These are phyloP conservation scores for Phalacrocorax aristotelis DNA, from an alignment of 2,113 vertebrate species.

Conservation along the genomic window DNA sequence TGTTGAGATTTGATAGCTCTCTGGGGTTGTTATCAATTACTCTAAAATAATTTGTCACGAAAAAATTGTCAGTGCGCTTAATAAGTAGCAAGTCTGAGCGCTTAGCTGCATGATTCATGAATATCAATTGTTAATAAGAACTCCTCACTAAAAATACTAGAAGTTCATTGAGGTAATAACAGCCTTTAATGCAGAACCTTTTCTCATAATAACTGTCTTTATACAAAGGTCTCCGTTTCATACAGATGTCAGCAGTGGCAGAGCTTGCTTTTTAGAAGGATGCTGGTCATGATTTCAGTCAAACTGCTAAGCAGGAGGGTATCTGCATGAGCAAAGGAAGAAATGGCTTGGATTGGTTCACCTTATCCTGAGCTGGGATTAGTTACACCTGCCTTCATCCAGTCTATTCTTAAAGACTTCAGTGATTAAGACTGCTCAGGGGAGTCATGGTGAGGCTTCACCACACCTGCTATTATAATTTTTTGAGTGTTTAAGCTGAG, in stretches of 20 bases:
- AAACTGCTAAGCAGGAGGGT: neutral
- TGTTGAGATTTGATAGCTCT: constrained; percentile 43
- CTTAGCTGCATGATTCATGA: constrained; percentile 50
- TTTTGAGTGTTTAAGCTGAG: neutral
- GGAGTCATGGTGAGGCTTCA: neutral
- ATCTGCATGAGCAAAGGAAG: neutral
- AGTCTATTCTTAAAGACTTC: neutral
- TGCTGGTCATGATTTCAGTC: neutral
- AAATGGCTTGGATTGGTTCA: neutral
- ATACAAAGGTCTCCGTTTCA: neutral
- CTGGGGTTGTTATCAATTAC: constrained; percentile 50
- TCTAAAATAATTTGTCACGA: constrained; percentile 44
- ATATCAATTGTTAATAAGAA: constrained; percentile 49
- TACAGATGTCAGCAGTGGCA: neutral
- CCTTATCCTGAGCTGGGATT: neutral
- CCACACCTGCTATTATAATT: neutral
- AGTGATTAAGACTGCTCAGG: neutral
- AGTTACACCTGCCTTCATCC: neutral
- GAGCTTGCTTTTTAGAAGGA: neutral
- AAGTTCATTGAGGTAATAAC: constrained; percentile 43
- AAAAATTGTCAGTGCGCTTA: constrained; percentile 30
- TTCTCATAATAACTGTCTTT: neutral
- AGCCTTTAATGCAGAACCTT: constrained; percentile 38
- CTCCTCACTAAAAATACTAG: constrained; percentile 51
- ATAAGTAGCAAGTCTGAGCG: neutral